Conservation (phyloP, 37 sponge, comb jelly and placozoan species). For the Hormiphora californensis region DNA sequence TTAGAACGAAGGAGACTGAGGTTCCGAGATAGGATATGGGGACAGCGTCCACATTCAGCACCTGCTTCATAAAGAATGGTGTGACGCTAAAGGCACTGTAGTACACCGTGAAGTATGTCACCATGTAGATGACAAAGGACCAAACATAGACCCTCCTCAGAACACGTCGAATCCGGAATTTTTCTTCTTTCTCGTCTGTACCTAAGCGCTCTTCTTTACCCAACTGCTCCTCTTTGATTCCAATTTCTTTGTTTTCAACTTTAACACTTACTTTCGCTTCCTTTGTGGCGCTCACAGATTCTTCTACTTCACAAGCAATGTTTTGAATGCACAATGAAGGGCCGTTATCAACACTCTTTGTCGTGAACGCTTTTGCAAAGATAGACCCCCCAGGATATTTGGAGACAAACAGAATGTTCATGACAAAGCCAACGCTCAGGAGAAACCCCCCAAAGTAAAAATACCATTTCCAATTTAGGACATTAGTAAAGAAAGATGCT, state of each 20-base stretch:
- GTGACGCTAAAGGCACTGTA: neutral
- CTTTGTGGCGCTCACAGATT: no score
- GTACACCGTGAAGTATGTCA: neutral
- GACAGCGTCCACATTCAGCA: neutral
- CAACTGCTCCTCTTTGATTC: no score
- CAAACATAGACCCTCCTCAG: neutral
- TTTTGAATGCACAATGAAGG: no score
- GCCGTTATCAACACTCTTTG: no score
- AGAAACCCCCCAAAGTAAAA: neutral
- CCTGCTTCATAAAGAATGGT: neutral
- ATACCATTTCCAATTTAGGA: neutral
- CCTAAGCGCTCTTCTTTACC: no score
- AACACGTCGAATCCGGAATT: no score
- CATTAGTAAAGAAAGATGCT: neutral
- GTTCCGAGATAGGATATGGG: neutral
- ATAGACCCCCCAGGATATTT: no score
- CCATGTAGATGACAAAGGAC: neutral
- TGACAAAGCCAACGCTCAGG: neutral
- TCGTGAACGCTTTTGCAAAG: no score
- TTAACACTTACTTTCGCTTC: no score
- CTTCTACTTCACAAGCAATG: no score
- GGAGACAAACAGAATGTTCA: neutral
- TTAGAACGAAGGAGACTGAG: neutral
- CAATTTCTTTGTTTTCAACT: no score
- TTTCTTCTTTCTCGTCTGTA: no score